Evolutionary conservation across 2,113 vertebrate genomes (phyloP).

Genomic region (Rhipidura dahli): DNA sequence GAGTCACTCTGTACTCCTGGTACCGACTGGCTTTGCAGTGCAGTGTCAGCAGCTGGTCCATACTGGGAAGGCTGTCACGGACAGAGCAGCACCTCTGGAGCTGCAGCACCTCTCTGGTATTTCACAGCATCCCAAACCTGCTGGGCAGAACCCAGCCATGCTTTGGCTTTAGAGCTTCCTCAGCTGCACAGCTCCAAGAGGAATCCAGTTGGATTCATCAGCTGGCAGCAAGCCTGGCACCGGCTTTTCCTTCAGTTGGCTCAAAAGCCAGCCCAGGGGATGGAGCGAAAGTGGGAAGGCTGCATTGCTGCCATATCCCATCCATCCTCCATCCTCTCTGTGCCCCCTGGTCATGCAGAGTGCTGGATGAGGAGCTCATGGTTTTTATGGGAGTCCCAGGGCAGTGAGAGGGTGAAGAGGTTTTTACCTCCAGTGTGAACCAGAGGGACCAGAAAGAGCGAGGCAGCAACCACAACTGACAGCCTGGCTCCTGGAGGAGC

Average conservation of each 20-base stretch:
- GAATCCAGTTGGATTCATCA: conserved; percentile 6
- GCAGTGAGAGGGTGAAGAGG: not conserved
- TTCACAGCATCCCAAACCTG: not conserved
- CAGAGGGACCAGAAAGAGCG: not conserved
- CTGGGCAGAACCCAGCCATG: not conserved
- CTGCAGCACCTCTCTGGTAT: not conserved
- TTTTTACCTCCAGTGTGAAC: not conserved
- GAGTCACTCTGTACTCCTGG: not conserved
- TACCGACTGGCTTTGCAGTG: not conserved
- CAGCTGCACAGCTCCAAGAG: not conserved
- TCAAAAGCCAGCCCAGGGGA: not conserved
- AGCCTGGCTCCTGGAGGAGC: not conserved
- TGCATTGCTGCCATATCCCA: not conserved
- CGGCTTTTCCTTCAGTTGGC: not conserved
- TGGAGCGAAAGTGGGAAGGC: not conserved
- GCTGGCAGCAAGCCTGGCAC: not conserved
- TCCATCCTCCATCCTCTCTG: not conserved
- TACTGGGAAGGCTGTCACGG: not conserved
- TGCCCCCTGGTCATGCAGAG: rapidly evolving
- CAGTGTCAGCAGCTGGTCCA: not conserved
- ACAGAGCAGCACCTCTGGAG: not conserved
- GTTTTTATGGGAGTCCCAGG: not conserved
- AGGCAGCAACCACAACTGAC: not conserved
- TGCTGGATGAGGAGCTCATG: not conserved
- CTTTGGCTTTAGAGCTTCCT: not conserved